Evolutionary conservation across 1,140 invertebrate species (phyloP).

Genomic region (Lerema accius): DNA sequence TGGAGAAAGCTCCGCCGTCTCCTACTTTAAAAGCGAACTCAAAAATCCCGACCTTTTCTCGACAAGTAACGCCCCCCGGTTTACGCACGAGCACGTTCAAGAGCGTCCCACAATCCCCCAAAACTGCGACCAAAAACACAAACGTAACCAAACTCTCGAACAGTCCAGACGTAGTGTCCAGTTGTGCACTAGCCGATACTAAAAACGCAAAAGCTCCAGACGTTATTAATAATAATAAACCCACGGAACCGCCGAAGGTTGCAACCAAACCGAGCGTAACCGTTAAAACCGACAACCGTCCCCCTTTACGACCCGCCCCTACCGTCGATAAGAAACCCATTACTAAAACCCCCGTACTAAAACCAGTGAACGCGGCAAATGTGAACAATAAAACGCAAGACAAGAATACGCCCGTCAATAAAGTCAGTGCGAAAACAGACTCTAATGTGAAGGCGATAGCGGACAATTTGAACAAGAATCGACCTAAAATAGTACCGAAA

Average conservation of each 20-base stretch:
- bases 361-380: constrained; percentile 58
- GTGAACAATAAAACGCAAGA: constrained; percentile 50
- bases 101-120: constrained; percentile 65
- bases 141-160: constrained; percentile 77
- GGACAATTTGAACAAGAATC: constrained; percentile 72
- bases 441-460: constrained; percentile 72
- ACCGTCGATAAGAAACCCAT: constrained; percentile 61
- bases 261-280: constrained; percentile 56
- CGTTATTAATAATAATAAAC: constrained; percentile 81
- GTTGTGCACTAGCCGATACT: constrained; percentile 80
- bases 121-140: constrained; percentile 56
- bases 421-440: constrained; percentile 62
- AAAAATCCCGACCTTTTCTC: constrained; percentile 72
- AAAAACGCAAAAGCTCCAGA: constrained; percentile 85
- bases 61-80: constrained; percentile 81
- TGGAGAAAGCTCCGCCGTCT: constrained; percentile 63
- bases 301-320: constrained; percentile 59
- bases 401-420: constrained; percentile 52
- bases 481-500: constrained; percentile 74
- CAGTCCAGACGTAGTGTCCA: constrained; percentile 88
- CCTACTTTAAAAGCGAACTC: constrained; percentile 70
- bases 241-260: constrained; percentile 61
- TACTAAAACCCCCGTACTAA: constrained; percentile 52
- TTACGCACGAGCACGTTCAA: constrained; percentile 74
- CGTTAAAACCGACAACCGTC: constrained; percentile 64